phyloP scores from a whole-genome alignment of 2,113 vertebrate genomes.

The Nycticebus coucang region DNA sequence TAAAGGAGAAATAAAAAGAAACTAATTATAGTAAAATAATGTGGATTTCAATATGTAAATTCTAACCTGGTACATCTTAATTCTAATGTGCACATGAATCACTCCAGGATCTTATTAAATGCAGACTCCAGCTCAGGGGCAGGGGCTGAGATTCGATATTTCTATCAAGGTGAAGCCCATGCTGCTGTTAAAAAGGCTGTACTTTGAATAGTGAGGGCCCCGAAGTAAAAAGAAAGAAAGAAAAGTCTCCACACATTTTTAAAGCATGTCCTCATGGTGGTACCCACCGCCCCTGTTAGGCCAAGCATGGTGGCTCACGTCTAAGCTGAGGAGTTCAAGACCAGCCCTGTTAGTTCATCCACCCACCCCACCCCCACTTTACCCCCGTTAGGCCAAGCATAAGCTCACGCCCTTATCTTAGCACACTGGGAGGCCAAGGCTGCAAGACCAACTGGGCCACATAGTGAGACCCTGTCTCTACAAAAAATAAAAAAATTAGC shows the following conservation, averaged over 20 bases:
- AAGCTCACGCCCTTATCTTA: background rate
- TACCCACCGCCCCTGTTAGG: background rate
- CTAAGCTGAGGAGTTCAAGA: too few relatives aligned
- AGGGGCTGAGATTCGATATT: background rate
- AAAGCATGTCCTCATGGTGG: background rate
- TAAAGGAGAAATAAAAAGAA: conserved; percentile 44
- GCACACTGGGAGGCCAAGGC: background rate
- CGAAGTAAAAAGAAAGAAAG: background rate
- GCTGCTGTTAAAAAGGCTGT: background rate
- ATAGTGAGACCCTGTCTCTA: background rate
- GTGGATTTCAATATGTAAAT: background rate
- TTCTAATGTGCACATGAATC: background rate
- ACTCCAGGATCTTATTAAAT: background rate
- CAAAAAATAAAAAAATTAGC: background rate
- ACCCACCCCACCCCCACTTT: too few relatives aligned
- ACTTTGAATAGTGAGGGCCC: background rate
- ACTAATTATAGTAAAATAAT: background rate
- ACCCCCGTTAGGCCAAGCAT: background rate
- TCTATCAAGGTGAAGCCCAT: background rate
- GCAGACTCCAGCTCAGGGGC: background rate
- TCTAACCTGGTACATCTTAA: background rate
- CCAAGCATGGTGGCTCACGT: background rate
- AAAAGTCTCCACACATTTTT: background rate
- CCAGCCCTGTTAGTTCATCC: too few relatives aligned
- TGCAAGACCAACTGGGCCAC: background rate